A percentile compares a stretch with the other conserved stretches of the same genome.
These are phyloP conservation scores for Epinephelus lanceolatus DNA, from an alignment of 2,113 vertebrate genomes.

Conservation along the genomic window DNA sequence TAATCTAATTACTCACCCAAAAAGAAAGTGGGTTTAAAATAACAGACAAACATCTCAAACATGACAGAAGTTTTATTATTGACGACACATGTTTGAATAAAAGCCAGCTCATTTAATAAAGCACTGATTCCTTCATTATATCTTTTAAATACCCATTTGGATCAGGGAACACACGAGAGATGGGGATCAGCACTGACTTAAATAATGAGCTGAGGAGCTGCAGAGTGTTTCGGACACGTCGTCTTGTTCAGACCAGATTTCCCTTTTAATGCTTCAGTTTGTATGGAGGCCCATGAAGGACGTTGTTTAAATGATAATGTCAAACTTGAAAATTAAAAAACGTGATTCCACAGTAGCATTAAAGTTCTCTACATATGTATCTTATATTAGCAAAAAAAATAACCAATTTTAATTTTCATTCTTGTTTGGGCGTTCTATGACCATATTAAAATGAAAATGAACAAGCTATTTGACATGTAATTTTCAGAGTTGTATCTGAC, in stretches of 20 bases:
- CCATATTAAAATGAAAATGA: no score
- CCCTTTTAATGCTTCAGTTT: conserved; percentile 35
- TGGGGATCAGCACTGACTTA: not conserved
- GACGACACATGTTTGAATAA: conserved; percentile 32
- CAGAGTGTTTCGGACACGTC: not conserved
- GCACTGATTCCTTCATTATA: conserved; percentile 34
- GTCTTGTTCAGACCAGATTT: not conserved
- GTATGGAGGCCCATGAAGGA: no score
- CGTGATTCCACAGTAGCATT: not conserved
- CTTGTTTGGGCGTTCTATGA: no score
- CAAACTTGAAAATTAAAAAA: not conserved
- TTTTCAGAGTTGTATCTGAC: no score
- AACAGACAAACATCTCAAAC: no score
- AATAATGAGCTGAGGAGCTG: conserved; percentile 6
- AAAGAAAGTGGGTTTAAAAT: no score
- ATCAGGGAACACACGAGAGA: not conserved
- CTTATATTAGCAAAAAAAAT: no score
- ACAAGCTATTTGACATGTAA: no score
- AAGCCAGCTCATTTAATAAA: conserved; percentile 50
- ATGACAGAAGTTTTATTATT: conserved; percentile 21
- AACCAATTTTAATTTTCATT: no score
- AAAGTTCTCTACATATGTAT: no score
- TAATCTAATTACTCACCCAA: not conserved
- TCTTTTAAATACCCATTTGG: conserved; percentile 32
- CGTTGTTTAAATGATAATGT: not conserved